A percentile compares a stretch with the other conserved stretches of the same genome.
These are phyloP conservation scores for Stenichneumon culpator DNA, from an alignment of 2,888 invertebrate species.

Conservation along the genomic window DNA sequence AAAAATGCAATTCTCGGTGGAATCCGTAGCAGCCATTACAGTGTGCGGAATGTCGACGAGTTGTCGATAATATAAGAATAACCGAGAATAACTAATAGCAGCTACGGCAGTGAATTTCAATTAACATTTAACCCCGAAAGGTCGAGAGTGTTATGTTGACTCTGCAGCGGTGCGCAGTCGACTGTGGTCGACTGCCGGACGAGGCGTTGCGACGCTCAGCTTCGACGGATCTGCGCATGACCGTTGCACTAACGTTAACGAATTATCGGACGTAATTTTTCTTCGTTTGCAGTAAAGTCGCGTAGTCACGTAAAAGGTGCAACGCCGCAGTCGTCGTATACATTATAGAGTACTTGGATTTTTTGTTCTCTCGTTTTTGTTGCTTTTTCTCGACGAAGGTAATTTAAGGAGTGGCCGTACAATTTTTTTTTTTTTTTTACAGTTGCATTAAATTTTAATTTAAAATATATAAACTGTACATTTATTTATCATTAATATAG, in stretches of 20 bases:
- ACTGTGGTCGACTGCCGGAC: constrained; percentile 26
- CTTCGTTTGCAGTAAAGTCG: not conserved
- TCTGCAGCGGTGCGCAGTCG: constrained; percentile 17
- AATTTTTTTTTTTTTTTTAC: constrained; percentile 57
- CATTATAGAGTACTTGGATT: not conserved
- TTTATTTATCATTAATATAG: constrained; percentile 81
- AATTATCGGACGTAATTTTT: constrained; percentile 7
- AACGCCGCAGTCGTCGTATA: constrained; percentile 4
- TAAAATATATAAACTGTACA: constrained; percentile 86
- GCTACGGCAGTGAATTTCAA: constrained; percentile 23
- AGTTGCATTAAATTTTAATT: constrained; percentile 84
- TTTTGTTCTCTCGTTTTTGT: not conserved
- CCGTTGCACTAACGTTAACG: not conserved
- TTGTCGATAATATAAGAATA: not conserved
- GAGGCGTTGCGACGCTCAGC: constrained; percentile 25
- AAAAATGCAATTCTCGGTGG: constrained; percentile 88
- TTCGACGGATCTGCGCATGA: constrained; percentile 15
- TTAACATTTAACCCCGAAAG: constrained; percentile 12
- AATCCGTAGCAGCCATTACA: constrained; percentile 58
- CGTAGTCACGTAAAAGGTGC: constrained; percentile 8
- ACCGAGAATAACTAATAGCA: constrained; percentile 1
- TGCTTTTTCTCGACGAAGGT: not conserved
- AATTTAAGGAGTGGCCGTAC: constrained; percentile 18
- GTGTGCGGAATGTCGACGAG: constrained; percentile 52
- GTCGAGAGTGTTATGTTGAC: not conserved